Evolutionary conservation across 2,888 invertebrate species (phyloP).

Genomic region (Drosophila parthenogenetica): DNA sequence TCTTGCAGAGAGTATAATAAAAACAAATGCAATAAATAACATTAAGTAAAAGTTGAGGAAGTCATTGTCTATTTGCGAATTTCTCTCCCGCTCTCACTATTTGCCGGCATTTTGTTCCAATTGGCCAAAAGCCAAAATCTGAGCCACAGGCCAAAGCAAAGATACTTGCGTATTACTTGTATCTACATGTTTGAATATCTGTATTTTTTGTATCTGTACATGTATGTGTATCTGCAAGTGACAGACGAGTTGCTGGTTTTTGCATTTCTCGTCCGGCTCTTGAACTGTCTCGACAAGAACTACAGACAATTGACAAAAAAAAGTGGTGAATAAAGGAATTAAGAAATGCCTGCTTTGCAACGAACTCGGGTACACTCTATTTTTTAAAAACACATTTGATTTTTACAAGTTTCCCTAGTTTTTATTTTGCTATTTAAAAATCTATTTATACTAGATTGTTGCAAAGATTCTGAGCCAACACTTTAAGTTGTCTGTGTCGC

Average conservation of each 20-base stretch:
- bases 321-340: conserved; percentile 6
- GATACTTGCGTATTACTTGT: conserved; percentile 39
- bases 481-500: neutral
- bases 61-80: conserved; percentile 15
- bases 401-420: neutral
- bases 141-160: conserved; percentile 30
- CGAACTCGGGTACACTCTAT: conserved; percentile 37
- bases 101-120: conserved; percentile 81
- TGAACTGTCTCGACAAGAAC: conserved; percentile 63
- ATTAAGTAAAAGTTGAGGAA: conserved; percentile 44
- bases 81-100: conserved; percentile 6
- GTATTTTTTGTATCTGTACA: conserved; percentile 31
- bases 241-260: conserved; percentile 52
- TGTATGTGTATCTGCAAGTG: conserved; percentile 40
- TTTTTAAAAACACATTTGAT: neutral
- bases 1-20: no score
- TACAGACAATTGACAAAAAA: conserved; percentile 55
- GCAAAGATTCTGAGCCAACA: neutral
- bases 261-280: conserved; percentile 67
- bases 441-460: neutral
- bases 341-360: neutral
- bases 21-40: conserved; percentile 35
- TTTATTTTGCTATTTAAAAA: no score
- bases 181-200: conserved; percentile 32
- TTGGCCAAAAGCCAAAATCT: conserved; percentile 70